Evolutionary conservation across 2,888 invertebrate genomes (phyloP).

Genomic region (Oscheius sp.): DNA sequence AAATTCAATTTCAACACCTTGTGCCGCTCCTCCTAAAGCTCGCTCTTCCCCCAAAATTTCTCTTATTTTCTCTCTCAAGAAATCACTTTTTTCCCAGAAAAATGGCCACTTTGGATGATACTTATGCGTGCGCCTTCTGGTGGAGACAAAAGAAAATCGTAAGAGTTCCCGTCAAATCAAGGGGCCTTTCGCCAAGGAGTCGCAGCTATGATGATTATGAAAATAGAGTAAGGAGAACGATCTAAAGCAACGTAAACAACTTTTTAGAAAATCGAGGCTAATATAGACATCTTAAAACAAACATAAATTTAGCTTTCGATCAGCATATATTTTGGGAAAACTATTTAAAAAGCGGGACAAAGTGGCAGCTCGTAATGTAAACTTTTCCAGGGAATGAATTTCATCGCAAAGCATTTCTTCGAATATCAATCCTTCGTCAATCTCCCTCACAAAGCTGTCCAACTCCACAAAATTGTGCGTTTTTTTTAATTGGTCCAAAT

Average conservation of each 20-base stretch:
- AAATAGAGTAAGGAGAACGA: constrained; percentile 17
- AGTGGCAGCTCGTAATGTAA: background rate
- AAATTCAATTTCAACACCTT: no score
- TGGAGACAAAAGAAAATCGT: constrained; percentile 52
- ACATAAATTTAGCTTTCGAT: background rate
- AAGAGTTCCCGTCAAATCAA: constrained; percentile 32
- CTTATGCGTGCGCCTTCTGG: constrained; percentile 45
- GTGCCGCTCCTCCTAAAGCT: no score
- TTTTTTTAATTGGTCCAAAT: background rate
- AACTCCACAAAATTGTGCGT: constrained; percentile 67
- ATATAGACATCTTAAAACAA: background rate
- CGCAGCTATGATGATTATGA: constrained; percentile 34
- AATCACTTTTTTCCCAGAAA: background rate
- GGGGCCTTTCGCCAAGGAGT: constrained; percentile 42
- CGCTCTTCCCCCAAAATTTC: no score
- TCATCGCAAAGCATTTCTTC: constrained; percentile 69
- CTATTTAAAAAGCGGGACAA: background rate
- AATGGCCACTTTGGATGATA: constrained; percentile 30
- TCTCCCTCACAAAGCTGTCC: constrained; percentile 69
- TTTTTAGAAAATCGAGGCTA: background rate
- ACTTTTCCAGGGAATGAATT: constrained; percentile 66
- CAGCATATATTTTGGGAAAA: background rate
- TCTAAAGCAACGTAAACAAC: background rate
- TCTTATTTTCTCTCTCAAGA: background rate
- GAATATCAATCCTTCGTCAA: constrained; percentile 70